Percentiles rank a stretch among this genome's conserved stretches.
Evolutionary conservation across 2,113 vertebrate species (phyloP).

Genomic region (Poecile atricapillus): DNA sequence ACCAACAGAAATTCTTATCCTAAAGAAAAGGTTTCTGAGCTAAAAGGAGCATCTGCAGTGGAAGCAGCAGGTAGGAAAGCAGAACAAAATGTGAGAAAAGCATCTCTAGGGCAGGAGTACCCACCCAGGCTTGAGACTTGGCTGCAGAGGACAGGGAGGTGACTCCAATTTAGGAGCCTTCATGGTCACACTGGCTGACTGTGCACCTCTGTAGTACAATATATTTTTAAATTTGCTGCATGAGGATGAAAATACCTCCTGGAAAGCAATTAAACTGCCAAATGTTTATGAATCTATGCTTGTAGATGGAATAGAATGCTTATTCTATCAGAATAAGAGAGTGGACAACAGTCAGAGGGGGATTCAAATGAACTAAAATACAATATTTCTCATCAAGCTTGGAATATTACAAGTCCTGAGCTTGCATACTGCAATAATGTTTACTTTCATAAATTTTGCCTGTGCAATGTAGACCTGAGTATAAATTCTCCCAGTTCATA

Average conservation of each 20-base stretch:
- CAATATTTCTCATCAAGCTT: background rate
- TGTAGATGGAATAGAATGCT: background rate
- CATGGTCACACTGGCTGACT: background rate
- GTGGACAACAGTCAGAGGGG: background rate
- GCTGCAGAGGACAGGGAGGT: background rate
- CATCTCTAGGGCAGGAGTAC: background rate
- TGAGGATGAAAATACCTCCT: background rate
- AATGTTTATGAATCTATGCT: background rate
- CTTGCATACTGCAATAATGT: background rate
- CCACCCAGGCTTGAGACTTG: background rate
- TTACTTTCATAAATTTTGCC: background rate
- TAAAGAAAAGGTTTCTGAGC: background rate
- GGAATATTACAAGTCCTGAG: background rate
- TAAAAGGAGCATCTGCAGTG: background rate
- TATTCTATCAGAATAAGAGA: background rate
- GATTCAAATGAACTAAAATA: background rate
- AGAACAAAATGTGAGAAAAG: background rate
- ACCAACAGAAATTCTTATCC: background rate
- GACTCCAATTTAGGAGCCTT: background rate
- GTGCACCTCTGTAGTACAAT: background rate
- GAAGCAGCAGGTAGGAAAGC: background rate
- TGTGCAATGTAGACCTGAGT: background rate
- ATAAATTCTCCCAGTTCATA: background rate
- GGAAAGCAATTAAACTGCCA: conserved; percentile 6
- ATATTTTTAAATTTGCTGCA: background rate